These are phyloP conservation scores for Ispidina picta DNA, from an alignment of 2,797 vertebrate genomes.

Conservation along the genomic window DNA sequence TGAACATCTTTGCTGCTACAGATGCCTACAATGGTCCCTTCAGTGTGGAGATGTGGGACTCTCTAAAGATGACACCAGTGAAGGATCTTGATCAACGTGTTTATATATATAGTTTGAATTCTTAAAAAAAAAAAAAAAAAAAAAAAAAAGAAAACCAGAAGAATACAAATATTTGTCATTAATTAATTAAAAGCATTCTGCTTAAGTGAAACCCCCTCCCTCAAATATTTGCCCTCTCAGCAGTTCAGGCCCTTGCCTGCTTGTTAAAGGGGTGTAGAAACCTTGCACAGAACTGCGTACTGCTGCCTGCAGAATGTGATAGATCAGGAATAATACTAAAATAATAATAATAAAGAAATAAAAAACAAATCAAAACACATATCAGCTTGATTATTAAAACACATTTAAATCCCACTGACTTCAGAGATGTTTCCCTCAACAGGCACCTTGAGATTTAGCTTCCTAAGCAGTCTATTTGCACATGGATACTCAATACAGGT, in stretches of 20 bases:
- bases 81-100: background rate
- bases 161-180: background rate
- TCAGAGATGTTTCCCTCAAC: background rate
- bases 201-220: background rate
- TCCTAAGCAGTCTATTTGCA: background rate
- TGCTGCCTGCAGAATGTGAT: background rate
- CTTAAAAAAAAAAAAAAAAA: background rate
- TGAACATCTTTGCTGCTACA: background rate
- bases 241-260: background rate
- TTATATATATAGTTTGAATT: background rate
- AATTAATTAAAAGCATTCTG: background rate
- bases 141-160: background rate
- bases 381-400: background rate
- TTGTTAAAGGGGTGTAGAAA: background rate
- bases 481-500: fast-evolving
- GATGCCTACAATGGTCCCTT: background rate
- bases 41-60: too few species aligned
- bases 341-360: too few species aligned
- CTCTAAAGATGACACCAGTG: background rate
- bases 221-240: background rate
- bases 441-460: background rate
- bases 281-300: background rate
- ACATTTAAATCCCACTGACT: background rate
- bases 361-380: background rate
- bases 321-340: background rate